A percentile compares a stretch with the other conserved stretches of the same genome.
phyloP scores from a whole-genome alignment of 2,888 invertebrate genomes.

The Agrenia bidenticulata region DNA sequence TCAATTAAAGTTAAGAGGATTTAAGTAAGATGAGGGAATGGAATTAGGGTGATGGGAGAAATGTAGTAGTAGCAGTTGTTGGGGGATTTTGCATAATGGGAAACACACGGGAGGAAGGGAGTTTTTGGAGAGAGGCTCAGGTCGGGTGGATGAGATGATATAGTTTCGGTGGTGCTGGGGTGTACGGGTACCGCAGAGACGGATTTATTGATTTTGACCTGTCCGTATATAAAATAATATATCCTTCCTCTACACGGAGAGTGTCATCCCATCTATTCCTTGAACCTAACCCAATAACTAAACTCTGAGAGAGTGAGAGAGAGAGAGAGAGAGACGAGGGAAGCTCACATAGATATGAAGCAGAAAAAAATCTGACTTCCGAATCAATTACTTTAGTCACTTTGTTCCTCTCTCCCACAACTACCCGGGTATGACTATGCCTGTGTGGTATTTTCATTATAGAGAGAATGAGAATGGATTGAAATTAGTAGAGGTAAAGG shows the following conservation, averaged over 20 bases:
- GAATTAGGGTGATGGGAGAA: constrained; percentile 41
- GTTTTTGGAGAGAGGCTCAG: background rate
- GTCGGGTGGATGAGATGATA: background rate
- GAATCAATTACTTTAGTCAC: constrained; percentile 10
- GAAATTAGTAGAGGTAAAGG: no score
- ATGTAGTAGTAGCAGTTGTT: no score
- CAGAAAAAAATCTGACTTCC: constrained; percentile 4
- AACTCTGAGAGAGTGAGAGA: constrained; percentile 5
- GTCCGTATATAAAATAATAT: constrained; percentile 33
- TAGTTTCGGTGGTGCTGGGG: constrained; percentile 4
- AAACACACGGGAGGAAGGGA: background rate
- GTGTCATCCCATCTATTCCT: background rate
- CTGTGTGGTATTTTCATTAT: no score
- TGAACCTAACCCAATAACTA: constrained; percentile 2
- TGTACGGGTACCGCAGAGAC: constrained; percentile 48
- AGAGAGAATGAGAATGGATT: no score
- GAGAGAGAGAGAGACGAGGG: constrained; percentile 17
- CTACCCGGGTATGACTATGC: no score
- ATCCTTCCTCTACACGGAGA: constrained; percentile 7
- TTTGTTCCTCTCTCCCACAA: background rate
- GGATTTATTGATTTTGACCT: constrained; percentile 51
- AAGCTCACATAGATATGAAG: background rate
- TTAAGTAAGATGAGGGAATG: constrained; percentile 37
- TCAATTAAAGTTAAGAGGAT: constrained; percentile 41
- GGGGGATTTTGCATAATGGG: constrained; percentile 15